Conservation (phyloP, 2,797 vertebrate genomes). For the Acipenser transmontanus region DNA sequence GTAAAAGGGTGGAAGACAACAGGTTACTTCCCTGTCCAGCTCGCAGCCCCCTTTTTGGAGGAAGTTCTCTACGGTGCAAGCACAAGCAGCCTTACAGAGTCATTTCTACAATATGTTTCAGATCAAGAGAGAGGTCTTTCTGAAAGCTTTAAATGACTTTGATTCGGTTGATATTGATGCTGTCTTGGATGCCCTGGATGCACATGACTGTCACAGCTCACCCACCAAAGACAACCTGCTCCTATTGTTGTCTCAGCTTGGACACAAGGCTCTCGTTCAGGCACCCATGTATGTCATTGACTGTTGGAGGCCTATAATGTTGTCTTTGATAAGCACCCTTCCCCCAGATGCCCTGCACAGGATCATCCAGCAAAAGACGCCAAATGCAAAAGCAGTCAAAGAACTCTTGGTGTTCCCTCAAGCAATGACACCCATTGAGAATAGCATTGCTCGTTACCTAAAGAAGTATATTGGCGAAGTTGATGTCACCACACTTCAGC, state of each 20-base stretch:
- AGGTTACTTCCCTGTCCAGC: slow-evolving; percentile 23
- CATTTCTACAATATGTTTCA: slow-evolving; percentile 14
- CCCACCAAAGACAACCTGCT: slow-evolving; percentile 20
- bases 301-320: slow-evolving; percentile 23
- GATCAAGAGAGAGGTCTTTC: slow-evolving; percentile 12
- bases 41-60: slow-evolving; percentile 23
- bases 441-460: slow-evolving; percentile 15
- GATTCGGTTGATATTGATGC: slow-evolving; percentile 20
- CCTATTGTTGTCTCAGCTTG: slow-evolving; percentile 23
- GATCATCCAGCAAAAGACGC: slow-evolving; percentile 15
- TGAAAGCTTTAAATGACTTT: slow-evolving; percentile 16
- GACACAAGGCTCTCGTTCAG: slow-evolving; percentile 28
- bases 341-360: slow-evolving; percentile 5
- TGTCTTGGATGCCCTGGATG: slow-evolving; percentile 20
- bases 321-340: slow-evolving; percentile 8
- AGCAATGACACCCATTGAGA: slow-evolving; percentile 12
- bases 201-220: slow-evolving; percentile 24
- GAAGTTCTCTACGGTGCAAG: slow-evolving; percentile 16
- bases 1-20: slow-evolving; percentile 15
- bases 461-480: slow-evolving; percentile 22
- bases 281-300: slow-evolving; percentile 28
- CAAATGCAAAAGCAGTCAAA: slow-evolving; percentile 21
- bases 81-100: slow-evolving; percentile 22
- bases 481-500: slow-evolving; percentile 12
- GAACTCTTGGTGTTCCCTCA: slow-evolving; percentile 22